Evolutionary conservation across 1,140 invertebrate genomes (phyloP), one percentile per base, ranked within the genome.

Genomic region (Lamellibrachia luymesi): DNA sequence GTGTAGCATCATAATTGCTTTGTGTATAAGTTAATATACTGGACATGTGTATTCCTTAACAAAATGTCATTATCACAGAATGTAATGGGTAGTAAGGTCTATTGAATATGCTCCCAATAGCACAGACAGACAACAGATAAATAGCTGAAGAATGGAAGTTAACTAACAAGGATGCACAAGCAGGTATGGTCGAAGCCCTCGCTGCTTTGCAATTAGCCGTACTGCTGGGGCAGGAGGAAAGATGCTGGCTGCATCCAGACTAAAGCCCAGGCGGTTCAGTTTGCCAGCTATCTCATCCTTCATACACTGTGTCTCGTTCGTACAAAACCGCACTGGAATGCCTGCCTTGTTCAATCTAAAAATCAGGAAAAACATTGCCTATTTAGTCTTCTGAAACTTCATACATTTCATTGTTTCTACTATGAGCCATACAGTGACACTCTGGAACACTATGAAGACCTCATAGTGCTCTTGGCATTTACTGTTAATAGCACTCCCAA

Each of bases 271-370:
- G 10, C 93, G 91, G 4, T 94, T 93, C 6, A 97, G 95, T 93
- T 97, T 97, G 27, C 95, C 93, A 25, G 96, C 94, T 6, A 97
- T 93, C 17, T 93, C 92, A 92, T 94, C 91, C 38, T 95, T 94
- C 51, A 97, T 97, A 17, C 94, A 94, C 92, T 96, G 96, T 25
- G 97, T 97, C 95, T 97, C 97, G 96, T 97, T 97, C 17, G 97
- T 97, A 90, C 97, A 96, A 94, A 97, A 97, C 92, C 97, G 94
- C 13, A 97, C 95, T 50, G 96, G 96, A 92, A 97, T 94, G 50
- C 96, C 95, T 56, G 93, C 92, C 10, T 93, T 90, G 52, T 96
- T 96, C 64, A 97, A 94, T 93, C 97, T 97, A 92, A 38, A 95
- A 91, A 22, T 8, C 17, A 49, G 22, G 0, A 91, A 4, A 13